A percentile compares a stretch with the other conserved stretches of the same genome.
These are phyloP conservation scores for Podarcis siculus DNA, from an alignment of 2,797 vertebrate species.

Conservation along the genomic window DNA sequence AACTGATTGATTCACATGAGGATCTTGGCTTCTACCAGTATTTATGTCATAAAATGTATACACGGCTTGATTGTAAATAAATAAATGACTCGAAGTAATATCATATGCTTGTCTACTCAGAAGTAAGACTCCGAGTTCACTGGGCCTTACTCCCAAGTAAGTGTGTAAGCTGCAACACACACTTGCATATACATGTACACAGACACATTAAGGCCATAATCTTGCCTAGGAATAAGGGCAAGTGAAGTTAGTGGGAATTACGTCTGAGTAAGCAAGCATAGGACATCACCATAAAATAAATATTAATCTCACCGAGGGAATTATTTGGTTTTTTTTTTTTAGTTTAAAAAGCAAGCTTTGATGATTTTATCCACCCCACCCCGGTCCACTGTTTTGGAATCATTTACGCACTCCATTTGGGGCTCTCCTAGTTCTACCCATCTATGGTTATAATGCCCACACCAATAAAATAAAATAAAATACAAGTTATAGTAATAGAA, in stretches of 20 bases:
- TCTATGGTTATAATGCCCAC: neutral
- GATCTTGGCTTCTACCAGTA: no score
- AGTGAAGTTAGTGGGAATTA: neutral
- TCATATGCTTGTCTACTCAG: no score
- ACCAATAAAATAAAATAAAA: neutral
- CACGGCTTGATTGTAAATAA: no score
- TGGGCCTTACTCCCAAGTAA: no score
- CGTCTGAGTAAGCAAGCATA: neutral
- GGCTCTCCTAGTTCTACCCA: neutral
- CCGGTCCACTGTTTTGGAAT: neutral
- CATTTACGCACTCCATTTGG: neutral
- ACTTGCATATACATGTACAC: no score
- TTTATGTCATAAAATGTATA: no score
- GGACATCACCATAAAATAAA: neutral
- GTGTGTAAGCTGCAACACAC: no score
- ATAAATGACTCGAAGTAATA: no score
- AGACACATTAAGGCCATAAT: no score
- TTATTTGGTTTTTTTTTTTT: neutral
- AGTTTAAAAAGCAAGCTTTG: neutral
- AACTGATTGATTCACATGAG: neutral
- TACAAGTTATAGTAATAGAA: neutral
- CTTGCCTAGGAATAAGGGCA: no score
- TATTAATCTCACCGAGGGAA: neutral
- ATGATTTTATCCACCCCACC: neutral
- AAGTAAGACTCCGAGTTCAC: no score